These are phyloP conservation scores for Oscheius sp. DNA, from an alignment of 2,888 invertebrate genomes.

Conservation along the genomic window DNA sequence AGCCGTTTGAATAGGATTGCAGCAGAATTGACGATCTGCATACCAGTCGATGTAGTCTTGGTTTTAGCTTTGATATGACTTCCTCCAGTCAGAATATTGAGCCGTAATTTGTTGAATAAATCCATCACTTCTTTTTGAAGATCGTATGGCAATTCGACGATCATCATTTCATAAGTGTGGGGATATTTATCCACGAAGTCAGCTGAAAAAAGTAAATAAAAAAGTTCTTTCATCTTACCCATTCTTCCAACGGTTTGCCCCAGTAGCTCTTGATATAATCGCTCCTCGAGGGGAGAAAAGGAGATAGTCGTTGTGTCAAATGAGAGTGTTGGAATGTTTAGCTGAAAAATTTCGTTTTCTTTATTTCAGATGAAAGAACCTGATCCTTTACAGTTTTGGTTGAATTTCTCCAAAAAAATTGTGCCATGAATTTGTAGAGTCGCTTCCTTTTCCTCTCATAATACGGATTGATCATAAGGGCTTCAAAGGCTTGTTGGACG, in stretches of 20 bases:
- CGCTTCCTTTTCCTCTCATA: slow-evolving; percentile 61
- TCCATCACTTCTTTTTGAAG: slow-evolving; percentile 4
- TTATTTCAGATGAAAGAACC: slow-evolving; percentile 60
- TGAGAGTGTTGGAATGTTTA: slow-evolving; percentile 76
- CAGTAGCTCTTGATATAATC: slow-evolving; percentile 77
- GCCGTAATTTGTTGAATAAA: slow-evolving; percentile 1
- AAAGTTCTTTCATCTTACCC: not conserved
- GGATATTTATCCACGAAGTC: not conserved
- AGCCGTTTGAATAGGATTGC: slow-evolving; percentile 19
- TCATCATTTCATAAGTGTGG: not conserved
- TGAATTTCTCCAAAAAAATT: slow-evolving; percentile 79
- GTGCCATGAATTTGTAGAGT: slow-evolving; percentile 75
- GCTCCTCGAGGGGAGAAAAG: slow-evolving; percentile 80
- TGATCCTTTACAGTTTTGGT: slow-evolving; percentile 79
- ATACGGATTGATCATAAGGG: slow-evolving; percentile 2
- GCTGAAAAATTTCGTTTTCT: slow-evolving; percentile 76
- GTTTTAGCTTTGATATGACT: not conserved
- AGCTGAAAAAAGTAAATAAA: not conserved
- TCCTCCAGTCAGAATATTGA: slow-evolving; percentile 7
- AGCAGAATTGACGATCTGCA: slow-evolving; percentile 4
- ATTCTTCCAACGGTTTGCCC: slow-evolving; percentile 1
- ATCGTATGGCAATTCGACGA: not conserved
- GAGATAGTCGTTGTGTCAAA: too few species aligned
- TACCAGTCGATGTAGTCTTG: not conserved
- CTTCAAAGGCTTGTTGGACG: slow-evolving; percentile 21